Evolutionary conservation across 2,797 vertebrate genomes (phyloP).

Genomic region (Liasis olivaceus): DNA sequence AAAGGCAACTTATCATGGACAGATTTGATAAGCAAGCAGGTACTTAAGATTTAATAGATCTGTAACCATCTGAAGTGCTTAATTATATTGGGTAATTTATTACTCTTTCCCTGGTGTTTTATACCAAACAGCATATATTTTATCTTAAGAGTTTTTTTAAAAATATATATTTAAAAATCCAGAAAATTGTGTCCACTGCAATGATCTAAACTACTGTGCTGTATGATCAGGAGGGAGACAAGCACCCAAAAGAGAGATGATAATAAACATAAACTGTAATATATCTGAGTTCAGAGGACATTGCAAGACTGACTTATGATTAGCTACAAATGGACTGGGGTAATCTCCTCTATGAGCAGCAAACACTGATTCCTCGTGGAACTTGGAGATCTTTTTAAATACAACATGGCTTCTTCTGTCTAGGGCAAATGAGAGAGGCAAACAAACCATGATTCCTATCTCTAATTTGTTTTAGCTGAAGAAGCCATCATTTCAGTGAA

Average conservation of each 20-base stretch:
- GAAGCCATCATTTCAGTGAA: not conserved
- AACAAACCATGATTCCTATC: not conserved
- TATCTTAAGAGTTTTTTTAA: constrained; percentile 21
- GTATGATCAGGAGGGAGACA: not conserved
- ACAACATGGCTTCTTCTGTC: not conserved
- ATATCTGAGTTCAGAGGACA: not conserved
- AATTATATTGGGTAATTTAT: constrained; percentile 52
- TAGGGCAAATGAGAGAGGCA: not conserved
- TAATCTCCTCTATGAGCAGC: not conserved
- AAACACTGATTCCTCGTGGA: not conserved
- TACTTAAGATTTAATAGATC: constrained; percentile 50
- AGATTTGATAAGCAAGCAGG: constrained; percentile 55
- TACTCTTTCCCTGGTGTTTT: constrained; percentile 26
- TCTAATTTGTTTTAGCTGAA: not conserved
- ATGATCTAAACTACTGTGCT: not conserved
- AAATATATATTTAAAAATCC: not conserved
- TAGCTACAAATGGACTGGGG: not conserved
- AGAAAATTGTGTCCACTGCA: not conserved
- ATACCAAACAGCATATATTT: constrained; percentile 32
- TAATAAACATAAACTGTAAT: not conserved
- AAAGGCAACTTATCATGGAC: constrained; percentile 44
- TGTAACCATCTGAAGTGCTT: constrained; percentile 59
- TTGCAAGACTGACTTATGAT: not conserved
- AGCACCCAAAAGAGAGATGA: not conserved
- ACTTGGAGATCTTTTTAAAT: not conserved